Percentiles rank a stretch among this genome's conserved stretches.
Evolutionary conservation across 1,140 invertebrate genomes (phyloP).

Genomic region (Drosophila ironensis): DNA sequence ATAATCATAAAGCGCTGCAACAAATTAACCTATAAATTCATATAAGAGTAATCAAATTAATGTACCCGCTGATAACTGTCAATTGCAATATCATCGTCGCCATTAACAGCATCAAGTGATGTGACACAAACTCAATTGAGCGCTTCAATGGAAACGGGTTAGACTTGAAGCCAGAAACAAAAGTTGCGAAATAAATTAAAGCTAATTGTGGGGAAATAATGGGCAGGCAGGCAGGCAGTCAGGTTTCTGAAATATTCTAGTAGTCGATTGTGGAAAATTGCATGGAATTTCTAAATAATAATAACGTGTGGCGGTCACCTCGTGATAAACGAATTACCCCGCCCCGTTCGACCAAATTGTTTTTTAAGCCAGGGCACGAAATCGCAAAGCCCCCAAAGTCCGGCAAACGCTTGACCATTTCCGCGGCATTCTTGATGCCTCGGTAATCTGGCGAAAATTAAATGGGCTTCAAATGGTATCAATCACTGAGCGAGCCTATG

Average conservation of each 20-base stretch:
- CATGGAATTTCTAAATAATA: too few relatives aligned
- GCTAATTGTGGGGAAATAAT: too few relatives aligned
- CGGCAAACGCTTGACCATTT: conserved; percentile 58
- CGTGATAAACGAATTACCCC: conserved; percentile 11
- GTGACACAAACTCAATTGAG: conserved; percentile 22
- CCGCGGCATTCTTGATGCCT: conserved; percentile 29
- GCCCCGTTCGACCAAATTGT: conserved; percentile 30
- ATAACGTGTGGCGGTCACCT: too few relatives aligned
- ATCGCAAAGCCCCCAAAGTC: neutral
- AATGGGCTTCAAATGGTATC: conserved; percentile 62
- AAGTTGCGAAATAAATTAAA: too few relatives aligned
- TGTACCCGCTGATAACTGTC: conserved; percentile 69
- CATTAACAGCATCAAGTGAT: conserved; percentile 26
- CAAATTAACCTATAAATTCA: conserved; percentile 80
- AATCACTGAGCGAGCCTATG: conserved; percentile 62
- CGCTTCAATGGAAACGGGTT: conserved; percentile 5
- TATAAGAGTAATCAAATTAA: conserved; percentile 79
- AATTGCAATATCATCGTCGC: conserved; percentile 41
- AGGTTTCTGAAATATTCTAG: too few relatives aligned
- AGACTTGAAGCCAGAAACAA: neutral
- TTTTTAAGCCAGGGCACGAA: conserved; percentile 46
- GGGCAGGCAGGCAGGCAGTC: too few relatives aligned
- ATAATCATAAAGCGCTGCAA: conserved; percentile 74
- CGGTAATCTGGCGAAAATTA: conserved; percentile 50
- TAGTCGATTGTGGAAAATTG: too few relatives aligned